Base-by-base conservation (phyloP, 1,140 invertebrate genomes). In the Macrotrachela quadricornifera region DNA sequence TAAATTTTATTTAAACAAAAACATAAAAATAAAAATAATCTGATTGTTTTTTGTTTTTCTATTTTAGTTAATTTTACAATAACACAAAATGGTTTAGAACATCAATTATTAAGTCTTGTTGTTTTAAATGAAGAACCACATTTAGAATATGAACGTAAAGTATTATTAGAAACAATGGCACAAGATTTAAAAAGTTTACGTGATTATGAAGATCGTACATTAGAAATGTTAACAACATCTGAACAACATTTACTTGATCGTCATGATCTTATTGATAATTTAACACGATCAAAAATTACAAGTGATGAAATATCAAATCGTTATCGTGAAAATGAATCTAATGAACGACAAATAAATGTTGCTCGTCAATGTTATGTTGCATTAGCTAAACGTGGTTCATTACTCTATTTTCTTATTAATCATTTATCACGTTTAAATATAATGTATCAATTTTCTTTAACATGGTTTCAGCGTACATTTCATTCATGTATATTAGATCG, bases 21-120 rank as follows among this genome's bases (percentile, higher is more conserved):
- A n/a, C n/a, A n/a, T n/a, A n/a, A n/a, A n/a, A n/a, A n/a, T n/a
- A n/a, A n/a, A n/a, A n/a, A n/a, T n/a, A n/a, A n/a, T n/a, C n/a
- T n/a, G n/a, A n/a, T n/a, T n/a, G n/a, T n/a, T n/a, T n/a, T 30
- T 30, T 30, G 8, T 30, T 30, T 30, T 30, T 30, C 21, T 4
- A 30, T 30, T 70, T 66, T 62, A 65, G 69, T 70, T 60, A 70
- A 70, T 60, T 70, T 70, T 52, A 68, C 66, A 10, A 65, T 70
- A 36, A 69, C 67, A 10, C 67, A 65, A 54, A 63, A 68, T 43
- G 67, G 64, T 16, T 59, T 70, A 10, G 63, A 68, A 55, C 67
- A 70, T 55, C 67, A 69, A 57, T 58, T 70, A 2, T 57, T 70
- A 15, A 69, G 66, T 10, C 57, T 59, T 17, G 65, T 69, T 21